Evolutionary conservation across 2,888 invertebrate genomes (phyloP).

Genomic region (Melipona bicolor): DNA sequence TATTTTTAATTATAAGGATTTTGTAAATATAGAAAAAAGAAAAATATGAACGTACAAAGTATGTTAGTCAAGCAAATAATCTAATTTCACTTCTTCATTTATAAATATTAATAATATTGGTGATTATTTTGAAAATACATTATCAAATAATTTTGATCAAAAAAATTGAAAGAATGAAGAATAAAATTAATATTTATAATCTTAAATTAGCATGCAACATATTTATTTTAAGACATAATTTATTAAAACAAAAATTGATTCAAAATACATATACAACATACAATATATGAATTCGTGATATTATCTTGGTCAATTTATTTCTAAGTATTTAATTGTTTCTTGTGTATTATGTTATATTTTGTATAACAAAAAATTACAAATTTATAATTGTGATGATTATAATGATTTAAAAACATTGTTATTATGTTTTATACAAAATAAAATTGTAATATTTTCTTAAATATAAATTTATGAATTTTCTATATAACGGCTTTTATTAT

Average conservation of each 20-base stretch:
- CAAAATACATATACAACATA: background rate
- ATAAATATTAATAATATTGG: background rate
- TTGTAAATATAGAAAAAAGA: too few species aligned
- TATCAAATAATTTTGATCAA: background rate
- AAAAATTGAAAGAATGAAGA: background rate
- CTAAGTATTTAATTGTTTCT: background rate
- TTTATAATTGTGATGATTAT: constrained; percentile 13
- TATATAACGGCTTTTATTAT: background rate
- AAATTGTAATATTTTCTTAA: constrained; percentile 14
- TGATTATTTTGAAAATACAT: background rate
- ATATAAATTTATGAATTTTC: background rate
- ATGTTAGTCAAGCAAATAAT: background rate
- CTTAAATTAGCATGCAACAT: background rate
- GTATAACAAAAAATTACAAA: background rate
- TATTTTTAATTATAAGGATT: too few species aligned
- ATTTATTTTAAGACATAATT: background rate
- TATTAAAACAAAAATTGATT: background rate
- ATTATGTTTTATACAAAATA: constrained; percentile 14
- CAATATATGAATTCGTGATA: background rate
- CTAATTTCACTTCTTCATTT: background rate
- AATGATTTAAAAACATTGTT: background rate
- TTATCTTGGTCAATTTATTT: background rate
- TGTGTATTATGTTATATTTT: background rate
- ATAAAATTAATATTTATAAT: background rate
- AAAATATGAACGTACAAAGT: background rate